Base-by-base conservation (phyloP, 2,797 vertebrate genomes). In the Dromococcyx pavoninus region DNA sequence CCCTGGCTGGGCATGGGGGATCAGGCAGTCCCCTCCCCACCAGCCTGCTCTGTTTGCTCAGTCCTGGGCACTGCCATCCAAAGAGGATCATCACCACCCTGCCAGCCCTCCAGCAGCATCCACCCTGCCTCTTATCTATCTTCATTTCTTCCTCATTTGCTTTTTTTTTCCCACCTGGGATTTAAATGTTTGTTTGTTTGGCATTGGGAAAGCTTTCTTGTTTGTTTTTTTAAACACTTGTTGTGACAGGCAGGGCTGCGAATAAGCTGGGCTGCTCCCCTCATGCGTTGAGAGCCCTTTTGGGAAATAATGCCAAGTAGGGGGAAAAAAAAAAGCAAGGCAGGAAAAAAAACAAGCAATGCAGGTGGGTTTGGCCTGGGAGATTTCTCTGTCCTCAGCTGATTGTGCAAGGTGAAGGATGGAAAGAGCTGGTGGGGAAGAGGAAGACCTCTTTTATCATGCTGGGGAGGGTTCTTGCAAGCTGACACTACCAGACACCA, bases 401-500 rank as follows among this genome's bases (percentile, higher is more conserved):
- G 2, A 30, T 83, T 80, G 9, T 2, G 2, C 39, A 18, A 35
- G 7, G 6, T 48, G 32, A 88, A 35, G 27, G 19, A 10, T 70
- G 25, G 54, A 35, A 74, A 74, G 57, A 67, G 9, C 35, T 39
- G 32, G 18, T 62, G 2, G 1, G 43, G 50, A 77, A 74, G 53
- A 66, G 19, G 23, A 61, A 37, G 39, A 70, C 11, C 17, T 74
- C 5, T 78, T 91, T 4, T 3, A 10, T 66, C 39, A 6, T 74
- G 77, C 39, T 48, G 21, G 28, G 12, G 23, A 71, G 53, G 23
- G 41, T 50, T 92, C 30, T 53, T 66, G 24, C 78, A 65, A 53
- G n/a, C 44, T 71, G 51, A 33, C 51, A 23, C 30, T 2, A 0
- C 82, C 0, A 0, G 51, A 33, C 51, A 23, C 30, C 2, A 0